Evolutionary conservation across 1,140 invertebrate genomes (phyloP), one percentile per base, ranked within the genome.

Genomic region (Galleria mellonella): DNA sequence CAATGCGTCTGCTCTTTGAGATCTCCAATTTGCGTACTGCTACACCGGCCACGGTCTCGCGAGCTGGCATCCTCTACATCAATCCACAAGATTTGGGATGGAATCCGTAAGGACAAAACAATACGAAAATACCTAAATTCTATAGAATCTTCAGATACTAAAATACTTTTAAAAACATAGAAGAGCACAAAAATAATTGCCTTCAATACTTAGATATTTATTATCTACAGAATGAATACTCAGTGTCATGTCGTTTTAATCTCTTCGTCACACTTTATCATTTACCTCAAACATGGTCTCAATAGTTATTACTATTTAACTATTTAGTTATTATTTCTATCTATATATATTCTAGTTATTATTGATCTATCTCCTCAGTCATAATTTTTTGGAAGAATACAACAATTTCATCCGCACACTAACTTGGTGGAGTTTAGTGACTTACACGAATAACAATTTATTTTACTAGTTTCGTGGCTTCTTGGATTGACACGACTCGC

Each of bases 11-110:
- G 0, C 72, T 99, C 1, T 98, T 99, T 81, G 97, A 98, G 86
- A 97, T 98, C 66, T 93, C 94, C n/a, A 94, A 95, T 62, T 87
- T 98, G 49, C 91, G 93, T 62, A 97, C 95, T 0, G 97, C 97
- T 0, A 98, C 97, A 9, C 97, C 97, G 1, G 97, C 97, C 0
- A 98, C 97, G 0, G 97, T 99, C 1, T 98, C 97, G 0, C 86
- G 97, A 48, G 97, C 97, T 46, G 97, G 96, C 6, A 97, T 97
- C 52, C 81, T 97, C 5, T 97, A 96, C 59, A 94, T 97, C 23
- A 97, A 98, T 87, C 94, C 96, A 0, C 92, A 94, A 56, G 97
- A 99, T 87, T 88, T 99, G n/a, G 97, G 97, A 2, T 98, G 97
- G 96, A 97, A 95, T 83, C 96, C 97, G 90, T 98, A 88, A 91